phyloP scores from a whole-genome alignment of 2,797 vertebrate species.

The Mergus octosetaceus region DNA sequence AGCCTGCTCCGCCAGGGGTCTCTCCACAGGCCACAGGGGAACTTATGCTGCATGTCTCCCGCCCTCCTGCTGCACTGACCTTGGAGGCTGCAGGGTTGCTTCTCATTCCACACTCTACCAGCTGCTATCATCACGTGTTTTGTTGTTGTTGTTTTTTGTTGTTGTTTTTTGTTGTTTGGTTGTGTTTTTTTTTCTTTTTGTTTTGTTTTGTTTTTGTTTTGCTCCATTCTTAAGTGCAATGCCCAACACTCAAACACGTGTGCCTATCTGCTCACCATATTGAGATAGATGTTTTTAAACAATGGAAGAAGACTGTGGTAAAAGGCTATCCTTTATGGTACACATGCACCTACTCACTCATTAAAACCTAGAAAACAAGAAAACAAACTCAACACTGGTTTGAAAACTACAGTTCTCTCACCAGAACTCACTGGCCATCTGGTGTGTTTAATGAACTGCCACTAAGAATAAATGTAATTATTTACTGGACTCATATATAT shows the following conservation, averaged over 20 bases:
- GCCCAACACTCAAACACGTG: not conserved
- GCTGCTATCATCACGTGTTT: too few relatives aligned
- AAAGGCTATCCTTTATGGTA: not conserved
- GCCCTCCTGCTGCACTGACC: too few relatives aligned
- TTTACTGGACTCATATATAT: slow-evolving; percentile 24
- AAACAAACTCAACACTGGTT: not conserved
- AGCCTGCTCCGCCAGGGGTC: too few relatives aligned
- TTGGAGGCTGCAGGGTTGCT: too few relatives aligned
- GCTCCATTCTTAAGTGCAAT: not conserved
- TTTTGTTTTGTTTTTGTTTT: too few relatives aligned
- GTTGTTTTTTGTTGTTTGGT: too few relatives aligned
- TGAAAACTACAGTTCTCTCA: slow-evolving; percentile 14
- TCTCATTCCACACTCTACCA: too few relatives aligned
- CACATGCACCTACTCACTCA: not conserved
- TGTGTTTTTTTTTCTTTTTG: too few relatives aligned
- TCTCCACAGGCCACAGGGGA: too few relatives aligned
- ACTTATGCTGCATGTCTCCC: too few relatives aligned
- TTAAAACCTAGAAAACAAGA: not conserved
- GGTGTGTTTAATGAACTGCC: slow-evolving; percentile 7
- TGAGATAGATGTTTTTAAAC: not conserved
- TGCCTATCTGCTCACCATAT: not conserved
- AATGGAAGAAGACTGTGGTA: not conserved
- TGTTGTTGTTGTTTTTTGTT: too few relatives aligned
- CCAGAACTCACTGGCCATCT: slow-evolving; percentile 18
- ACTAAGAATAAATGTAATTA: slow-evolving; percentile 26